A percentile compares a stretch with the other conserved stretches of the same genome.
phyloP scores from a whole-genome alignment of 92 coral and sea anemone genomes.

The Meandrina meandrites region DNA sequence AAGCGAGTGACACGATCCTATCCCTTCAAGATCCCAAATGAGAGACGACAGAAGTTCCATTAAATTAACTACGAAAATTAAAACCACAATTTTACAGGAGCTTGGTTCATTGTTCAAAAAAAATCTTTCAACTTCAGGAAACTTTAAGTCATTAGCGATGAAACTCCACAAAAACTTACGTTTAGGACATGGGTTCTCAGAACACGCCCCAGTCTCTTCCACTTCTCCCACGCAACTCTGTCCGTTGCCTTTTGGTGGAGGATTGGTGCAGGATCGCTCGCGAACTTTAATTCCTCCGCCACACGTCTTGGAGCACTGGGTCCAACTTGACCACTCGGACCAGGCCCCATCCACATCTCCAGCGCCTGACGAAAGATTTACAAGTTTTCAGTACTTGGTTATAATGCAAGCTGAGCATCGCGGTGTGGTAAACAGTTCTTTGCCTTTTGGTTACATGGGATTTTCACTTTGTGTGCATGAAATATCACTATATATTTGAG shows the following conservation, averaged over 20 bases:
- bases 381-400: neutral
- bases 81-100: too few species aligned
- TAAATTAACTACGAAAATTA: too few species aligned
- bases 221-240: conserved; percentile 52
- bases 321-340: conserved; percentile 61
- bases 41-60: too few species aligned
- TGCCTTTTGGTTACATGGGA: neutral
- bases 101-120: too few species aligned
- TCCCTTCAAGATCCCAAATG: too few species aligned
- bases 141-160: neutral
- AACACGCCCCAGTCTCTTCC: conserved; percentile 55
- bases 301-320: conserved; percentile 63
- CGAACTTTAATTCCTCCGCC: conserved; percentile 68
- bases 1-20: too few species aligned
- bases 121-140: too few species aligned
- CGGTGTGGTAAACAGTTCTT: too few species aligned
- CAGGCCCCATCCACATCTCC: conserved; percentile 68
- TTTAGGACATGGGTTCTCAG: conserved; percentile 60
- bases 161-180: conserved; percentile 36
- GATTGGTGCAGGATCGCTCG: conserved; percentile 55
- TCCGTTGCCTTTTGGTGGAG: conserved; percentile 63
- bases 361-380: conserved; percentile 25
- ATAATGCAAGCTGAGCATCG: too few species aligned
- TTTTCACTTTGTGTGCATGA: too few species aligned
- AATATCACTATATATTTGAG: too few species aligned